These are phyloP conservation scores for Cirrhinus molitorella DNA, from an alignment of 2,797 vertebrate genomes.

Conservation along the genomic window DNA sequence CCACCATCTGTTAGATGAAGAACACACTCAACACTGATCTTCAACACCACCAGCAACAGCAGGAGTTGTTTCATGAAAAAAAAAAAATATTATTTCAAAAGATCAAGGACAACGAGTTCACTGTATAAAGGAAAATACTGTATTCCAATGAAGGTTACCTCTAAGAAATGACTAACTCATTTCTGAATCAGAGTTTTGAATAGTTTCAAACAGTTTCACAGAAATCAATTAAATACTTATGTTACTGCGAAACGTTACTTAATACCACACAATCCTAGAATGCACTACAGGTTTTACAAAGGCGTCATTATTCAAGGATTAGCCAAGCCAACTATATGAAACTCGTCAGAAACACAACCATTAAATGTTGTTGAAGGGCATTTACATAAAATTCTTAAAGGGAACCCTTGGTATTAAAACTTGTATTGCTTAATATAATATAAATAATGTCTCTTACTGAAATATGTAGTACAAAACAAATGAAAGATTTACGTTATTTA, in stretches of 20 bases:
- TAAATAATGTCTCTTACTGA: too few relatives aligned
- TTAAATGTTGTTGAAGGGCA: background rate
- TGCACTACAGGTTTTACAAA: background rate
- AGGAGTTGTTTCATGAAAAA: background rate
- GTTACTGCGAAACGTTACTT: background rate
- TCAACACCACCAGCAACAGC: constrained; percentile 33
- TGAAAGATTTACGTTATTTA: too few relatives aligned
- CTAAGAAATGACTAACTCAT: background rate
- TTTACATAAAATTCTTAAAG: background rate
- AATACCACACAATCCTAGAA: background rate
- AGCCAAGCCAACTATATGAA: background rate
- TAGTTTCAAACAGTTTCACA: background rate
- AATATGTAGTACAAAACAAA: too few relatives aligned
- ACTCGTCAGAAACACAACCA: background rate
- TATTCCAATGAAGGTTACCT: background rate
- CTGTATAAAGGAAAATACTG: background rate
- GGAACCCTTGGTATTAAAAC: too few relatives aligned
- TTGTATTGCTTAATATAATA: too few relatives aligned
- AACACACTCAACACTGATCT: constrained; percentile 42
- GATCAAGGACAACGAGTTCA: background rate
- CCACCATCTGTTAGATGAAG: constrained; percentile 71
- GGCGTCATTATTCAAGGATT: background rate
- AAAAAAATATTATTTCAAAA: background rate
- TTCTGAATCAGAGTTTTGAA: background rate
- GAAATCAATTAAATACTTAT: background rate